Evolutionary conservation across 2,888 invertebrate genomes (phyloP).

Genomic region (Neocrepidodera transversa): DNA sequence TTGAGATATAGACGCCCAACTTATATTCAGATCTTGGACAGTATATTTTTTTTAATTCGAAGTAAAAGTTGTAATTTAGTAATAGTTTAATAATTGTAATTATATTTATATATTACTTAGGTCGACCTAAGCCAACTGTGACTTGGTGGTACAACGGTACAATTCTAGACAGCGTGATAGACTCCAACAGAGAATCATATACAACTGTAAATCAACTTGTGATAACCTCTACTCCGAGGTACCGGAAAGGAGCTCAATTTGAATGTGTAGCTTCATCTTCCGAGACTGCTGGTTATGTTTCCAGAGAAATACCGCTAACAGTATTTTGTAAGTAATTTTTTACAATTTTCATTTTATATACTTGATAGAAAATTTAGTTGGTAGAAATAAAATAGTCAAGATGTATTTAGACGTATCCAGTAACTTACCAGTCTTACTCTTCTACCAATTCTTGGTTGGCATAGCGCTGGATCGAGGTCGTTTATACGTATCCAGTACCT

Average conservation of each 20-base stretch:
- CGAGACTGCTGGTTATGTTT: slow-evolving; percentile 72
- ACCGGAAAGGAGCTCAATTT: slow-evolving; percentile 75
- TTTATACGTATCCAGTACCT: too few relatives aligned
- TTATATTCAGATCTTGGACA: too few relatives aligned
- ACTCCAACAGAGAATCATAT: slow-evolving; percentile 68
- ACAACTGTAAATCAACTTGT: slow-evolving; percentile 78
- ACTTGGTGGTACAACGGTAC: slow-evolving; percentile 84
- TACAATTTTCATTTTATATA: too few relatives aligned
- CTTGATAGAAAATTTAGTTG: too few relatives aligned
- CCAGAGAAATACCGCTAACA: slow-evolving; percentile 78
- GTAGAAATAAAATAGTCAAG: too few relatives aligned
- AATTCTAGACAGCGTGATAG: slow-evolving; percentile 76
- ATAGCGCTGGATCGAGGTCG: too few relatives aligned
- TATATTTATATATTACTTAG: too few relatives aligned
- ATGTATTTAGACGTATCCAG: too few relatives aligned
- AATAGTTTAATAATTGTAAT: slow-evolving; percentile 34
- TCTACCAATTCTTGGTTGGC: too few relatives aligned
- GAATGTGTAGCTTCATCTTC: slow-evolving; percentile 82
- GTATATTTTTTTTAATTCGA: neutral
- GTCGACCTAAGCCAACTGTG: slow-evolving; percentile 80
- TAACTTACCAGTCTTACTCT: too few relatives aligned
- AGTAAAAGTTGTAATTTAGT: too few relatives aligned
- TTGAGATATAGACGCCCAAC: too few relatives aligned
- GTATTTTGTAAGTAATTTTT: slow-evolving; percentile 64
- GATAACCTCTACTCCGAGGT: slow-evolving; percentile 74